Conservation (phyloP, 2,113 vertebrate genomes). For the Aepyceros melampus region DNA sequence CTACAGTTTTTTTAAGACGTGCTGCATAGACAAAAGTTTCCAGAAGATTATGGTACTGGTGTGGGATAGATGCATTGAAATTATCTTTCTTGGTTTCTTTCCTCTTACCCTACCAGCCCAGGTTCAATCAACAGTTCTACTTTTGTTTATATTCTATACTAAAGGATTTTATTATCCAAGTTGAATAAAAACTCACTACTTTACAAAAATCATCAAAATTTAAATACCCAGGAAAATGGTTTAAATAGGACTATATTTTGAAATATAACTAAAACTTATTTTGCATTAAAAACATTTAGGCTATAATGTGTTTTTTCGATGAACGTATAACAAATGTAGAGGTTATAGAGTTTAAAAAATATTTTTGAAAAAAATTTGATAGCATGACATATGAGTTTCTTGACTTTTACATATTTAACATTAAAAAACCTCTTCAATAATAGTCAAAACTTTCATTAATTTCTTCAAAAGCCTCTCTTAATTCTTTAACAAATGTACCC, state of each 20-base stretch:
- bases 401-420: background rate
- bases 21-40: background rate
- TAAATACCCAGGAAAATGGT: background rate
- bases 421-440: background rate
- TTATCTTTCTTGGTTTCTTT: background rate
- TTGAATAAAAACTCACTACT: background rate
- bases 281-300: background rate
- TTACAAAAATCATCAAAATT: background rate
- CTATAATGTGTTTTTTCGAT: background rate
- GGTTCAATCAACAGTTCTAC: background rate
- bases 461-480: background rate
- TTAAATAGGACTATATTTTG: background rate
- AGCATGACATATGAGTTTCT: background rate
- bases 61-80: background rate
- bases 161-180: background rate
- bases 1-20: background rate
- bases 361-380: background rate
- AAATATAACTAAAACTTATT: background rate
- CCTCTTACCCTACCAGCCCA: background rate
- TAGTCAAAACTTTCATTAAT: background rate
- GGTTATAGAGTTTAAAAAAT: background rate
- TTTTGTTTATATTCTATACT: background rate
- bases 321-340: background rate
- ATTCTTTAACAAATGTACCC: background rate
- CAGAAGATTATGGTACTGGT: background rate